Evolutionary conservation across 2,113 vertebrate species (phyloP).

Genomic region (Marmota flaviventris): DNA sequence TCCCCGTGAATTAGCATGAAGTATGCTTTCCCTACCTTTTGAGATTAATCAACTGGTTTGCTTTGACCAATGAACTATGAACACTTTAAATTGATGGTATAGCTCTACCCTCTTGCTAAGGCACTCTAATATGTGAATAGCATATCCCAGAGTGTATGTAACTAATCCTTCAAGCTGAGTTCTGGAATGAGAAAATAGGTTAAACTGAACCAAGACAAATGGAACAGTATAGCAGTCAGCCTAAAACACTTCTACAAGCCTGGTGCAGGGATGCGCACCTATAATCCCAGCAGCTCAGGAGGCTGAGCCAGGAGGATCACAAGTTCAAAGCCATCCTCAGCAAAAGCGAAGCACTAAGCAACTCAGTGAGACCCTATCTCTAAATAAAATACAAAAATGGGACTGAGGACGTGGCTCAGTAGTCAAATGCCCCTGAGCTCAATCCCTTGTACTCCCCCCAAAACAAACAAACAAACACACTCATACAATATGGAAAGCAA

Average conservation of each 20-base stretch:
- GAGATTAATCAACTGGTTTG: not conserved
- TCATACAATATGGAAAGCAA: not conserved
- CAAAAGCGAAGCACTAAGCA: too few species aligned
- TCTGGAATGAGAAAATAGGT: not conserved
- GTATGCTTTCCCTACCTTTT: not conserved
- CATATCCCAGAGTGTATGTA: not conserved
- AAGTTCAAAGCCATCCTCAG: too few species aligned
- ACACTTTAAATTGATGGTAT: not conserved
- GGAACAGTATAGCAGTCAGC: not conserved
- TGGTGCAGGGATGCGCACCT: too few species aligned
- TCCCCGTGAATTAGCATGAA: not conserved
- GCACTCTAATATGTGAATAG: not conserved
- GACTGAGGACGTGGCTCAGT: too few species aligned
- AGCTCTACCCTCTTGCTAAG: not conserved
- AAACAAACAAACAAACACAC: not conserved
- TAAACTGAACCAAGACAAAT: not conserved
- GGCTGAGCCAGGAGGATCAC: too few species aligned
- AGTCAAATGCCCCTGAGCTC: too few species aligned
- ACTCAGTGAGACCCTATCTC: too few species aligned
- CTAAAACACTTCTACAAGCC: not conserved
- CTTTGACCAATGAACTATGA: not conserved
- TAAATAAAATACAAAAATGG: too few species aligned
- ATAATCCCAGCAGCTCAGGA: too few species aligned
- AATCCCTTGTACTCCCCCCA: too few species aligned
- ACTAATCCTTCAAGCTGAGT: not conserved